A percentile compares a stretch with the other conserved stretches of the same genome.
Conservation (phyloP, 2,888 invertebrate species). For the Seira sanloemensis region DNA sequence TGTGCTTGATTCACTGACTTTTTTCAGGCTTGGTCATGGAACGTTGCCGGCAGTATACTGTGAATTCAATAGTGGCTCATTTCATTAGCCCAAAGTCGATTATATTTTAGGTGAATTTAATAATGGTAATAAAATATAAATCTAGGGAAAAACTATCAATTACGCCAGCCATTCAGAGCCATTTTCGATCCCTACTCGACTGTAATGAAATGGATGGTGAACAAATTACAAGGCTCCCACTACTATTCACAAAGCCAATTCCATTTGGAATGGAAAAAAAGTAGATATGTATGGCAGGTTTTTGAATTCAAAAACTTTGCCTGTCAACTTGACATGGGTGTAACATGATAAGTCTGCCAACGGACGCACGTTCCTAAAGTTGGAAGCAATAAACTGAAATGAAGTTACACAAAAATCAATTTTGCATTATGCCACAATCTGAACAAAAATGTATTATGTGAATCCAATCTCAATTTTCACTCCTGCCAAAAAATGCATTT, state of each 20-base stretch:
- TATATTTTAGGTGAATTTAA: not conserved
- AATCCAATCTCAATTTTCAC: no score
- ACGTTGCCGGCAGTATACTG: not conserved
- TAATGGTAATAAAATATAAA: slow-evolving; percentile 1
- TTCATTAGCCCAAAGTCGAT: not conserved
- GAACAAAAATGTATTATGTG: no score
- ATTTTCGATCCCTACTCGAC: no score
- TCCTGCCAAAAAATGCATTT: no score
- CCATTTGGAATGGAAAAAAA: not conserved
- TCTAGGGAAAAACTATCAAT: not conserved
- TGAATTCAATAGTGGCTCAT: slow-evolving; percentile 1
- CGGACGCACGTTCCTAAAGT: no score
- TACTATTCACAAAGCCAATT: no score
- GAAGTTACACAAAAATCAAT: no score
- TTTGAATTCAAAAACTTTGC: not conserved
- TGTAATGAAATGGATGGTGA: no score
- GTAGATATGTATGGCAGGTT: not conserved
- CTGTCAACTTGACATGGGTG: not conserved
- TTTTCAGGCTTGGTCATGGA: not conserved
- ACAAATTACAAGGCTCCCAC: no score
- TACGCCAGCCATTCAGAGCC: no score
- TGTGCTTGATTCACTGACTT: not conserved
- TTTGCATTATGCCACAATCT: no score
- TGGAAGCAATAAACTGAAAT: no score
- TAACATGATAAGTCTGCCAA: not conserved